Evolutionary conservation across 2,888 invertebrate species (phyloP), one percentile per base, ranked within the genome.

Genomic region (Sminthurides aquaticus): DNA sequence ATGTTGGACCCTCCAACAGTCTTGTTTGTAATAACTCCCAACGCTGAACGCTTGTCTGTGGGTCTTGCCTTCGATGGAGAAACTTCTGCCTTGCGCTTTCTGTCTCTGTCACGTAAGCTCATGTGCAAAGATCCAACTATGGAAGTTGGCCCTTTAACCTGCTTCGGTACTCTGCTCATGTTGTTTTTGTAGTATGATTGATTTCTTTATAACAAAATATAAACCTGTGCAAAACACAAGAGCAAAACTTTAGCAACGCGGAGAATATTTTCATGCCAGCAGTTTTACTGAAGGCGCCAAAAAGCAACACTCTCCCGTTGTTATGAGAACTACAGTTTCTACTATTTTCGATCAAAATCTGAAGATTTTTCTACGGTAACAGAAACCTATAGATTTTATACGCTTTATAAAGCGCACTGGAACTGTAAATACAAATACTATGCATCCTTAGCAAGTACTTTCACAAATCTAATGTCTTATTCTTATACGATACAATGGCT

Each of bases 1-100:
- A 52, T 52, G 22, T 52, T 52, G 8, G 52, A 52, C 5, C n/a
- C 60, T 54, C n/a, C n/a, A n/a, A 11, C 52, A 2, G 64, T 55
- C 43, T 20, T 49, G 43, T 68, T 68, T 18, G 68, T 65, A 72
- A 92, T 85, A 78, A 93, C 92, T 68, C 89, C 90, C 76, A 94
- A 85, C 2, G 91, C 93, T 52, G 90, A 88, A 75, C 93, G 82
- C 78, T 91, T 92, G 3, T 86, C 84, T 60, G 83, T 84, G 22
- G 52, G 18, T 22, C 22, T 52, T 57, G 84, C 85, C 77, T 88
- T 90, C 2, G 90, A 90, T 2, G 90, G 90, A 64, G 90, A 90
- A 70, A 84, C 85, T 55, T 87, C 87, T 1, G 91, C 91, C 83
- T 91, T 91, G 76, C 91, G 83, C 78, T 91, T 91, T 22, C 66